Percentiles rank a stretch among this genome's conserved stretches.
phyloP scores from a whole-genome alignment of 2,113 vertebrate genomes.

The Mugil cephalus region DNA sequence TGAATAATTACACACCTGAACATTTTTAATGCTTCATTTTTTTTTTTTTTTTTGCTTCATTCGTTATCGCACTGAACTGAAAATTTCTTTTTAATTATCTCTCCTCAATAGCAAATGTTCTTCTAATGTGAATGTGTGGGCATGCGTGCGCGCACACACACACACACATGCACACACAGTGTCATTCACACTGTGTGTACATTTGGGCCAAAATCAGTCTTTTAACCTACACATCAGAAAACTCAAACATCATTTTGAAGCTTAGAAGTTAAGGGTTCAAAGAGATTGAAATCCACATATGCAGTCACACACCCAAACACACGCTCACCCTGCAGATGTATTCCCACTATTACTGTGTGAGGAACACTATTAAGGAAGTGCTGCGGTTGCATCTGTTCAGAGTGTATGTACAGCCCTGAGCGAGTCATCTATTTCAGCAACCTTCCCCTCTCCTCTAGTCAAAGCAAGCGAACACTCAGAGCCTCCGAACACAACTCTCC shows the following conservation, averaged over 20 bases:
- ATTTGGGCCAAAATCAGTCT: conserved; percentile 21
- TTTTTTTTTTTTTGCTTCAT: too few species aligned
- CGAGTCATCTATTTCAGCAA: conserved; percentile 81
- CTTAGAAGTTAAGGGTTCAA: conserved; percentile 67
- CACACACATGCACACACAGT: background rate
- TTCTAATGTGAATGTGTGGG: conserved; percentile 5
- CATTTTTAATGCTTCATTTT: too few species aligned
- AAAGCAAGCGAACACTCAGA: conserved; percentile 60
- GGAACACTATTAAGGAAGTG: conserved; percentile 83
- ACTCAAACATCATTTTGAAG: conserved; percentile 54
- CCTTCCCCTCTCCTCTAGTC: conserved; percentile 74
- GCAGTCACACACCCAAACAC: conserved; percentile 48
- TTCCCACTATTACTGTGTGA: conserved; percentile 76
- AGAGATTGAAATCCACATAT: conserved; percentile 68
- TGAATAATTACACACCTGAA: too few species aligned
- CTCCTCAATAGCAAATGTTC: conserved; percentile 13
- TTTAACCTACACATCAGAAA: conserved; percentile 61
- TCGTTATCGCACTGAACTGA: conserved; percentile 11
- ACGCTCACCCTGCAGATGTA: conserved; percentile 73
- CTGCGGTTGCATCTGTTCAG: conserved; percentile 80
- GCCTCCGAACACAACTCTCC: conserved; percentile 66
- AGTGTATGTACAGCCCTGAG: conserved; percentile 79
- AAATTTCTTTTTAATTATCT: conserved; percentile 36
- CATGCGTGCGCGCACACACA: background rate
- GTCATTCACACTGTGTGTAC: background rate